These are phyloP conservation scores for Hyalella azteca DNA, from an alignment of 2,888 invertebrate genomes.

Conservation along the genomic window DNA sequence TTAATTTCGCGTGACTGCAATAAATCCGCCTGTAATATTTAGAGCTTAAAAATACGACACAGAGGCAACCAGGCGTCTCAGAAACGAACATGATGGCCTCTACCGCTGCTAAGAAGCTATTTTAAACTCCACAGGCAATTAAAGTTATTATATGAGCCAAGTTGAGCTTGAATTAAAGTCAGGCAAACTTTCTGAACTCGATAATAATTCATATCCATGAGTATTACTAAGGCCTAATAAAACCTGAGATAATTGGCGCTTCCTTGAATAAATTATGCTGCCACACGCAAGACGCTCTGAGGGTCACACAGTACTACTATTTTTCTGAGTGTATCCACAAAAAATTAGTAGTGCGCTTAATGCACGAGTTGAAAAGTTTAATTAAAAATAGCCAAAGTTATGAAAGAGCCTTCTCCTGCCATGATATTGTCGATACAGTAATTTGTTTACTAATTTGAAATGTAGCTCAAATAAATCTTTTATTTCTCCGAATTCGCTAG, in stretches of 20 bases:
- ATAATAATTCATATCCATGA: neutral
- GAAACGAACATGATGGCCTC: neutral
- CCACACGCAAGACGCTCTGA: no score
- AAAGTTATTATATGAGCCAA: conserved; percentile 19
- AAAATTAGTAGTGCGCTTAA: no score
- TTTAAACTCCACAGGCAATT: conserved; percentile 1
- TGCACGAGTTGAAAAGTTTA: no score
- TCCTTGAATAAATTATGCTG: conserved; percentile 6
- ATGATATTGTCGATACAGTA: no score
- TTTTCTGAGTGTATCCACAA: no score
- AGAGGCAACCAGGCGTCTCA: neutral
- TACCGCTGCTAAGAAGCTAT: neutral
- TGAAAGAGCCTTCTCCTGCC: no score
- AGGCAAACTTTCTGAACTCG: conserved; percentile 6
- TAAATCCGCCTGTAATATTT: neutral
- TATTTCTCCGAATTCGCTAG: no score
- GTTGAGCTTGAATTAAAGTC: conserved; percentile 10
- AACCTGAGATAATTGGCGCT: neutral
- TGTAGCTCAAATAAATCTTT: no score
- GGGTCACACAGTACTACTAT: no score
- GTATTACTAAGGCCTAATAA: neutral
- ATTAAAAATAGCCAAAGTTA: no score
- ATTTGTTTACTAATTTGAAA: no score
- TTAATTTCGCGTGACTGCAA: neutral
- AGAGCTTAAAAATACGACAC: neutral